Evolutionary conservation across 2,113 vertebrate species (phyloP), one percentile per base, ranked within the genome.

Genomic region (Nettapus auritus): DNA sequence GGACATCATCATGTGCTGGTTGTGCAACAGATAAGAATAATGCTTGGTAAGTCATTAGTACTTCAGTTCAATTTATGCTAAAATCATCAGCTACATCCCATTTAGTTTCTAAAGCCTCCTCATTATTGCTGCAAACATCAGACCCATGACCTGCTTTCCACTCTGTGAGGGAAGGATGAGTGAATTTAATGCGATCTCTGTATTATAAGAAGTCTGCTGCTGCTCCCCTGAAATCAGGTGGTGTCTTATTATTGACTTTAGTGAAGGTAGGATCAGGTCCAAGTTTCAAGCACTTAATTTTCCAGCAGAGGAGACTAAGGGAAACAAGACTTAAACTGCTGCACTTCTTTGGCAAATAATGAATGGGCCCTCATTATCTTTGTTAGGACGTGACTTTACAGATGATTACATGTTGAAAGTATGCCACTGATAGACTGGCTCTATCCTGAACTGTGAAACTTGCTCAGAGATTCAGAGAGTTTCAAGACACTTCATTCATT

Each of bases 71-170:
- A 86, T 95, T 96, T 96, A 88, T 94, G 86, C 85, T 96, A 94
- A 97, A 97, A 97, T 90, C 88, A 96, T 96, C 94, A 95, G 93
- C 82, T 90, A 90, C 94, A 95, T 97, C 92, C 90, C 93, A 93
- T 79, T 96, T 94, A 95, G 79, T 86, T 88, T 93, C 91, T 95
- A 92, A 96, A 90, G 88, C 78, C 84, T 93, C 33, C 78, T 95
- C 89, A 95, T 96, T 93, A 94, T 89, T 94, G 88, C 70, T 94
- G 93, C 93, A 96, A 95, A 85, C 91, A 93, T 86, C 79, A 93
- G 84, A 86, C 55, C 77, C 93, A 19, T 95, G 95, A 96, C 91
- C 93, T 89, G 88, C 91, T 95, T 97, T 97, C 89, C 90, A 80
- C 59, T 96, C 90, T 73, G 70, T 60, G 64, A 92, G 73, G 79